Evolutionary conservation across 2,797 vertebrate species (phyloP).

Genomic region (Tokudaia tokunoshimensis): DNA sequence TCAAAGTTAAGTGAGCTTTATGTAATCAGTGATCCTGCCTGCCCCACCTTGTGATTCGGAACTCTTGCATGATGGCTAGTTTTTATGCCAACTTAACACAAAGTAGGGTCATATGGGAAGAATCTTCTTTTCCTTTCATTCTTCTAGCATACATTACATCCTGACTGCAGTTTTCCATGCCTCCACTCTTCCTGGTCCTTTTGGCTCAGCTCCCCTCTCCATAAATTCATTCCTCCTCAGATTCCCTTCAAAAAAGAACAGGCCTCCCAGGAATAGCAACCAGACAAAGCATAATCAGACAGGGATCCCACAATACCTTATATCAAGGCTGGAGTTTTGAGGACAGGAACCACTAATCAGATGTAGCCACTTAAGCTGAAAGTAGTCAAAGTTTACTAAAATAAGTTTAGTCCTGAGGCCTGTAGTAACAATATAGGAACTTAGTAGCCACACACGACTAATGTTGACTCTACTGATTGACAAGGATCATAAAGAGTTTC

Average conservation of each 20-base stretch:
- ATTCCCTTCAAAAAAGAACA: not conserved
- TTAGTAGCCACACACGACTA: not conserved
- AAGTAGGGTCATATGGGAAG: not conserved
- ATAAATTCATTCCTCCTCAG: not conserved
- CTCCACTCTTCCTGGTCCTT: not conserved
- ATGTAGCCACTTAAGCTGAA: not conserved
- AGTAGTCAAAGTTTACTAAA: not conserved
- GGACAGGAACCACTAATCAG: not conserved
- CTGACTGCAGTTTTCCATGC: not conserved
- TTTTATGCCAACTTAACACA: not conserved
- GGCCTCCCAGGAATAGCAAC: not conserved
- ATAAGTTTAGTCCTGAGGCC: not conserved
- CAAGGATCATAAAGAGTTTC: not conserved
- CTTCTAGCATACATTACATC: not conserved
- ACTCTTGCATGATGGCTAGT: too few relatives aligned
- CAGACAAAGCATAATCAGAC: not conserved
- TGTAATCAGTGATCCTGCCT: not conserved
- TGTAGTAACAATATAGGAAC: not conserved
- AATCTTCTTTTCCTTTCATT: not conserved
- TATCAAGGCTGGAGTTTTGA: not conserved
- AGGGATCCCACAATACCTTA: not conserved
- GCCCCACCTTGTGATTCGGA: not conserved
- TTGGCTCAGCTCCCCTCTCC: not conserved
- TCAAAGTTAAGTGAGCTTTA: not conserved
- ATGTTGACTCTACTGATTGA: not conserved